phyloP scores from a whole-genome alignment of 2,113 vertebrate species.

The Lethenteron reissneri region DNA sequence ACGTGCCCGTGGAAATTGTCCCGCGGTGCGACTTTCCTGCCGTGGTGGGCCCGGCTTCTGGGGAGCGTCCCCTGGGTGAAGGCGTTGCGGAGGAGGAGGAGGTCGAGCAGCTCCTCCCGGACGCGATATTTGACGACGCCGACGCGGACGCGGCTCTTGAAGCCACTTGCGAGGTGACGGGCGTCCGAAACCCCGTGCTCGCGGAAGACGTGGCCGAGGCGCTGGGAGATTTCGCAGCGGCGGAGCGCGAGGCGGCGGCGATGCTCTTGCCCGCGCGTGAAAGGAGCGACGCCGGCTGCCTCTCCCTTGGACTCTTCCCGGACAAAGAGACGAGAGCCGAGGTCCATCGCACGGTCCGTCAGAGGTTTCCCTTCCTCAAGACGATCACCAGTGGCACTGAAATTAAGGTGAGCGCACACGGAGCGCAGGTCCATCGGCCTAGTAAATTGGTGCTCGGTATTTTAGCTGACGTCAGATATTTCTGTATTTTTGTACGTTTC shows the following conservation, averaged over 20 bases:
- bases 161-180: background rate
- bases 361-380: conserved; percentile 55
- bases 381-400: conserved; percentile 44
- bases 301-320: conserved; percentile 36
- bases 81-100: background rate
- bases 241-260: conserved; percentile 15
- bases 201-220: conserved; percentile 22
- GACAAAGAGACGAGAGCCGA: conserved; percentile 43
- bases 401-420: conserved; percentile 17
- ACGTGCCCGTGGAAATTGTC: conserved; percentile 11
- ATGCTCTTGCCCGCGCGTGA: conserved; percentile 10
- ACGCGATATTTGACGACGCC: conserved; percentile 7
- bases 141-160: background rate
- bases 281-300: conserved; percentile 14
- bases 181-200: conserved; percentile 26
- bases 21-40: too few species aligned
- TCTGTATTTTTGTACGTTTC: too few species aligned
- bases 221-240: conserved; percentile 32
- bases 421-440: too few species aligned
- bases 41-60: too few species aligned
- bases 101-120: background rate
- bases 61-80: fast-evolving
- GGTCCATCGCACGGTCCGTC: conserved; percentile 45
- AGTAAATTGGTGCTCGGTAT: too few species aligned
- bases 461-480: too few species aligned